phyloP scores from a whole-genome alignment of 2,888 invertebrate species.

The Agriopis marginaria region DNA sequence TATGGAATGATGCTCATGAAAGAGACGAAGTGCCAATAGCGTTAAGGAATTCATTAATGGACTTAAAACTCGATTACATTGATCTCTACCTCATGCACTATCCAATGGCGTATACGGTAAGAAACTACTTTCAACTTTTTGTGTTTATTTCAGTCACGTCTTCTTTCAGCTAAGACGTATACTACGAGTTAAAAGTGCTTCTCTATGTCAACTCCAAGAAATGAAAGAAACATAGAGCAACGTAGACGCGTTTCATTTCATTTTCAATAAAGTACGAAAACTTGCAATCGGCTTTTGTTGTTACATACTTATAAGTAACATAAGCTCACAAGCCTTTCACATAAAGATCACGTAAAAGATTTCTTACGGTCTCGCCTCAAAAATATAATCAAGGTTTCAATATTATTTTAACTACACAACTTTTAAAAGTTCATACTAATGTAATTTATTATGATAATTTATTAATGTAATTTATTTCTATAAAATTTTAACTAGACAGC shows the following conservation, averaged over 20 bases:
- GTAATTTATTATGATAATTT: too few relatives aligned
- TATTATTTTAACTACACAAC: too few relatives aligned
- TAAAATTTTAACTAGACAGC: too few relatives aligned
- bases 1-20: constrained; percentile 86
- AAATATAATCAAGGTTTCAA: too few relatives aligned
- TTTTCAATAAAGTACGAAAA: constrained; percentile 28
- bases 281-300: constrained; percentile 31
- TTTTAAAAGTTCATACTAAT: too few relatives aligned
- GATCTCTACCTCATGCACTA: constrained; percentile 94
- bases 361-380: background rate
- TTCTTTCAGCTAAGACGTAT: constrained; percentile 11
- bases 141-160: constrained; percentile 24
- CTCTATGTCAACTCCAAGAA: constrained; percentile 22
- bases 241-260: constrained; percentile 30
- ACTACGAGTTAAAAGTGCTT: constrained; percentile 18
- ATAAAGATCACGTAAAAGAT: background rate
- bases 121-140: constrained; percentile 31
- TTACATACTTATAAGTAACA: constrained; percentile 20
- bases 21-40: constrained; percentile 88
- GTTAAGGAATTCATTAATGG: constrained; percentile 87
- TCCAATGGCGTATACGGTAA: constrained; percentile 89
- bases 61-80: constrained; percentile 90
- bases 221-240: constrained; percentile 25
- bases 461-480: too few relatives aligned
- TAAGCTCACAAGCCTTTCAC: constrained; percentile 7